Evolutionary conservation across 2,888 invertebrate genomes (phyloP), one percentile per base, ranked within the genome.

Genomic region (Brassicogethes aeneus): DNA sequence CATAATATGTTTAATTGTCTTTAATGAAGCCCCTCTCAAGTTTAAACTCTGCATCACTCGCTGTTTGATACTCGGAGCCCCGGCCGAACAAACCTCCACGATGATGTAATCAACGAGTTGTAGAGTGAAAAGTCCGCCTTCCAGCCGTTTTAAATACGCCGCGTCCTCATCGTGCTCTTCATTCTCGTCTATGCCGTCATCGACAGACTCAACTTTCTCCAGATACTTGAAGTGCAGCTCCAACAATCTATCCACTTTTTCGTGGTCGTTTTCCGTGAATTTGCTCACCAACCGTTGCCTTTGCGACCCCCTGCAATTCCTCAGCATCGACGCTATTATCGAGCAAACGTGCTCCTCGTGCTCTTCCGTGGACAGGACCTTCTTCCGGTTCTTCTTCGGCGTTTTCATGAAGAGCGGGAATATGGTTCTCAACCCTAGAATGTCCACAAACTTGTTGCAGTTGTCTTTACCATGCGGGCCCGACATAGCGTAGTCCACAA

Each of bases 331-430:
- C 1, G 91, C 82, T 56, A 97, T 88, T 44, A 96, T 90, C 0
- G 94, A 93, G 13, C 88, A 78, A 1, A 94, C 92, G 68, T 95
- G 92, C 70, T 97, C 92, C 76, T 95, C 95, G 56, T 94, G 88
- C 61, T 94, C 91, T 60, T 92, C 90, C 1, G 85, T 76, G 3
- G 87, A 85, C 7, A 91, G 69, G 35, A 90, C 74, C 42, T 52
- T 80, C 60, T 84, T 85, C 44, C 85, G 74, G 55, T 80, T 80
- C 56, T 85, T 81, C 57, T 88, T 88, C 0, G 99, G 99, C 0
- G 97, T 97, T 70, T 96, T 94, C 97, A 99, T 97, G 63, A 97
- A 99, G 1, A 99, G 72, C 1, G 99, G 99, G 69, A 99, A 99
- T 45, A 99, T 86, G 3, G 95, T 95, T 34, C 97, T 75, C 10